Base-by-base conservation (phyloP, 2,888 invertebrate species). In the Platypus cylindrus region DNA sequence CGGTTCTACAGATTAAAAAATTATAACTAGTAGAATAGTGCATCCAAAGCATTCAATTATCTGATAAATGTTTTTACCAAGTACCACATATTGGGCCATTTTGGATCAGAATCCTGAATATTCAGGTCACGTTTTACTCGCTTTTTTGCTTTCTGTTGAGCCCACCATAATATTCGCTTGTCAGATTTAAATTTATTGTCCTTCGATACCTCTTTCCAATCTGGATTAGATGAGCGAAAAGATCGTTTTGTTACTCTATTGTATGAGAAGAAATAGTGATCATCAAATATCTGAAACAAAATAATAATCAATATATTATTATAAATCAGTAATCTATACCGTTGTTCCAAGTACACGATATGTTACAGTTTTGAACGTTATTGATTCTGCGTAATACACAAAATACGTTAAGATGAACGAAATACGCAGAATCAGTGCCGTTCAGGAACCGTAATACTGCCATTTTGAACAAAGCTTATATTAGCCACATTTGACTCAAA, bases 1-100 rank as follows among this genome's bases (percentile, higher is more conserved):
- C 93, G 78, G 60, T 86, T 86, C 86, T 86, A 60, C 20, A 43
- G n/a, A 3, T 17, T 20, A 18, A 22, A 38, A 24, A 8, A 20
- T 30, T 17, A 25, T 31, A 13, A 25, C 13, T n/a, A 18, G 11
- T 8, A 31, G 13, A 20, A n/a, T 11, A 31, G n/a, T 3, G 9
- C 12, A 12, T 8, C 12, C 31, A 5, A 30, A 34, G 23, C 9
- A 36, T 14, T 15, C 3, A 22, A 33, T 13, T 24, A 11, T 25
- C 8, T 5, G n/a, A 12, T 16, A 33, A n/a, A n/a, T n/a, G n/a
- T n/a, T n/a, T 46, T 78, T 68, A 93, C 93, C 75, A 95, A 67
- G 66, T 94, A 94, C 94, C 94, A 95, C 91, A 91, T 93, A 50
- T 79, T 78, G 20, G 81, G 75, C 94, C 94, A 95, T 63, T 84